Evolutionary conservation across 2,888 invertebrate species (phyloP).

Genomic region (Strigamia maritima): DNA sequence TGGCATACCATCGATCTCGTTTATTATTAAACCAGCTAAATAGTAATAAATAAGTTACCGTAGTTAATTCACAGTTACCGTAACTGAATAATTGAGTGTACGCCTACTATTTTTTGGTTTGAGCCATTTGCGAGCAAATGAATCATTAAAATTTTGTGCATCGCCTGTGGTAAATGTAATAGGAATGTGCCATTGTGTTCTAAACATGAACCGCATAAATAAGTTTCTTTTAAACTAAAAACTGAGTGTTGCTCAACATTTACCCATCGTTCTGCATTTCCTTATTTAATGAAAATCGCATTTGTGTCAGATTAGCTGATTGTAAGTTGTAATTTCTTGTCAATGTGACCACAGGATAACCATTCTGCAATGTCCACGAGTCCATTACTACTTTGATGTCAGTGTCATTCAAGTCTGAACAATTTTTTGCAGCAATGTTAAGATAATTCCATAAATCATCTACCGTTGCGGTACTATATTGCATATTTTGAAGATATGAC

Average conservation of each 20-base stretch:
- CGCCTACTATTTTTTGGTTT: not conserved
- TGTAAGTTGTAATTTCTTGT: slow-evolving; percentile 36
- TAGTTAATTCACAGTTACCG: not conserved
- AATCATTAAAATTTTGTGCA: slow-evolving; percentile 32
- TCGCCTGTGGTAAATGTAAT: slow-evolving; percentile 39
- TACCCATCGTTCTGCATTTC: not conserved
- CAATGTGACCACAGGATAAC: slow-evolving; percentile 42
- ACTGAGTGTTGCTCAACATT: not conserved
- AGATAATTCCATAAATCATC: not conserved
- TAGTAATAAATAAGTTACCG: too few species aligned
- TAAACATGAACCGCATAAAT: not conserved
- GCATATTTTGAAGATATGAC: not conserved
- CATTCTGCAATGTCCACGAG: slow-evolving; percentile 40
- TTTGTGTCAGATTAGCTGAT: slow-evolving; percentile 40
- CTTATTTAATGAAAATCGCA: slow-evolving; percentile 22
- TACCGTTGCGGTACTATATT: not conserved
- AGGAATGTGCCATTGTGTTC: slow-evolving; percentile 38
- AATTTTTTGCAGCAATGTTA: slow-evolving; percentile 18
- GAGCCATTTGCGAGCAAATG: not conserved
- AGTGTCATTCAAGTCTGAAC: not conserved
- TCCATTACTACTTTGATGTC: slow-evolving; percentile 42
- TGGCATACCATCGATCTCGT: slow-evolving; percentile 37
- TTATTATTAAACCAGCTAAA: not conserved
- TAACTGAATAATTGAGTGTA: not conserved
- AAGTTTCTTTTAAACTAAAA: not conserved